A percentile compares a stretch with the other conserved stretches of the same genome.
Conservation (phyloP, 2,888 invertebrate genomes). For the Herminia tarsipennalis region DNA sequence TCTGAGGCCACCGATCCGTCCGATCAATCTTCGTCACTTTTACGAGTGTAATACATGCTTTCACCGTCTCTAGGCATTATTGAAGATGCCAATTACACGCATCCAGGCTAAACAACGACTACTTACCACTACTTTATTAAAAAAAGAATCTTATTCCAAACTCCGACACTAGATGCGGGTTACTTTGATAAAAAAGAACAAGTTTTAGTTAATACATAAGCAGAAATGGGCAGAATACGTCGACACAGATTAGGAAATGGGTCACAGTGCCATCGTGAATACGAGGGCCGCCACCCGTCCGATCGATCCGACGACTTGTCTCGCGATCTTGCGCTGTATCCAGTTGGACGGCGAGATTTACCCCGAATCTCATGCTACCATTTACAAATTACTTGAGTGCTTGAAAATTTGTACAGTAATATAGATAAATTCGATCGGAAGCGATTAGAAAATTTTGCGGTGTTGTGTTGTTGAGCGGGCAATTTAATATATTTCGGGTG, state of each 20-base stretch:
- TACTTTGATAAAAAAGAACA: conserved; percentile 11
- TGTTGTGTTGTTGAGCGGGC: conserved; percentile 24
- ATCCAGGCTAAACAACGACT: not conserved
- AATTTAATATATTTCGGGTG: conserved; percentile 23
- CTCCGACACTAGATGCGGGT: not conserved
- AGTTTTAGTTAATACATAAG: conserved; percentile 28
- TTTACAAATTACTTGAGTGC: conserved; percentile 46
- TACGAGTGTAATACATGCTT: too few relatives aligned
- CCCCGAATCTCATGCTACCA: conserved; percentile 35
- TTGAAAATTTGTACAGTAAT: conserved; percentile 34
- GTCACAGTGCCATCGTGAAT: conserved; percentile 67
- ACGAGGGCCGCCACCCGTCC: conserved; percentile 51
- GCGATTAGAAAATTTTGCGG: conserved; percentile 20
- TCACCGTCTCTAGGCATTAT: not conserved
- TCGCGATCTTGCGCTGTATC: conserved; percentile 32
- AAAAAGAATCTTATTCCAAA: not conserved
- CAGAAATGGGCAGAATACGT: conserved; percentile 38
- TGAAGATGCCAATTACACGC: too few relatives aligned
- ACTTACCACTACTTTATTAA: not conserved
- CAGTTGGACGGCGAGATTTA: conserved; percentile 36
- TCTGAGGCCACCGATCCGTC: not conserved
- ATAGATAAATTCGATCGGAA: conserved; percentile 36
- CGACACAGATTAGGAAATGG: conserved; percentile 64
- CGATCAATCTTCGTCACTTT: conserved; percentile 8
- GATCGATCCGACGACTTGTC: conserved; percentile 56